Base-by-base conservation (phyloP, 2,113 vertebrate species). In the Syngnathus floridae region DNA sequence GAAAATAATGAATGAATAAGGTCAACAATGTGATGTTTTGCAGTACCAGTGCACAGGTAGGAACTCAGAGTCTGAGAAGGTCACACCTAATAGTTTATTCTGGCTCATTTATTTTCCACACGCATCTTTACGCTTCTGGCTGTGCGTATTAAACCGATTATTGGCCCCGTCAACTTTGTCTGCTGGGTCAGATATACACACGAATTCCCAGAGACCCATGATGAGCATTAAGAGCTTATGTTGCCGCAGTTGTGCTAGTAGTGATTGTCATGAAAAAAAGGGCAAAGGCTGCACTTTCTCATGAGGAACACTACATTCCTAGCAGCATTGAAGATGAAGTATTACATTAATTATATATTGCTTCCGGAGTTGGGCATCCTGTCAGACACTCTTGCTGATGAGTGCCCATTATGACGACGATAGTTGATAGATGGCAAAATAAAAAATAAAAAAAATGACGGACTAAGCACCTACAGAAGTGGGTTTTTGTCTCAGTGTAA, bases 131-230 rank as follows among this genome's bases (percentile, higher is more conserved):
- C 49, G 43, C 66, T 35, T n/a, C 66, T 67, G 70, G 61, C 71
- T 77, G 67, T 64, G 69, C 70, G 71, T 67, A 74, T 83, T 75
- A 84, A 87, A 71, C 77, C 57, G 72, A 71, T 81, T 82, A 75
- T 78, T 45, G 58, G 69, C 48, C 66, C 69, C 69, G 79, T 80
- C 73, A 78, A 72, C 76, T 43, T 68, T 55, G 69, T 72, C 67
- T 67, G 74, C 76, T 59, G 64, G 74, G 67, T 84, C 72, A 80
- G 67, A 78, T 51, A 38, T 72, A 62, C 76, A 63, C 10, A 35
- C 73, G 48, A 59, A 67, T 65, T 81, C 67, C 65, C 54, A 73
- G 48, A 78, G 70, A 56, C 80, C 67, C 75, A 64, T 74, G 70
- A 80, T 77, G 36, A 41, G 52, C 14, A 40, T 40, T 57, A 54